phyloP scores from a whole-genome alignment of 2,113 vertebrate species.

The Epinephelus cyanopodus region DNA sequence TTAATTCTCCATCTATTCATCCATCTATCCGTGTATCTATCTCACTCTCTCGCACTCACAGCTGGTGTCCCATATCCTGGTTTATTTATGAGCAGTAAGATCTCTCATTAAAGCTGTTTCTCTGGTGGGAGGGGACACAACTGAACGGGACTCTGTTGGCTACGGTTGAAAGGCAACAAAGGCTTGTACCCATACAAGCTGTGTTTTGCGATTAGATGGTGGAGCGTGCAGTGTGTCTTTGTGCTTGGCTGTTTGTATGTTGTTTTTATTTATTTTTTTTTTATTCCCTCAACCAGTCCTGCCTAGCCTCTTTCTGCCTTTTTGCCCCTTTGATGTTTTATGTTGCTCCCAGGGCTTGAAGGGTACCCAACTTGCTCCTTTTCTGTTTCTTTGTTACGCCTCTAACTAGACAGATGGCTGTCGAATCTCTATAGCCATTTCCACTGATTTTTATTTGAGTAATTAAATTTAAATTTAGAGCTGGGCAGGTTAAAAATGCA shows the following conservation, averaged over 20 bases:
- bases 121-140: constrained; percentile 58
- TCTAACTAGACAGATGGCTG: constrained; percentile 44
- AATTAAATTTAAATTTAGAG: neutral
- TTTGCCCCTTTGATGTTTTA: constrained; percentile 61
- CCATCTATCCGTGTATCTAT: constrained; percentile 40
- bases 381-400: constrained; percentile 31
- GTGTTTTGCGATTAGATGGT: constrained; percentile 42
- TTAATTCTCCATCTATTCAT: constrained; percentile 35
- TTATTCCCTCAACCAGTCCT: constrained; percentile 32
- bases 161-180: constrained; percentile 48
- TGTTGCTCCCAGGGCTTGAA: constrained; percentile 39
- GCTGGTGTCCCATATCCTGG: constrained; percentile 74
- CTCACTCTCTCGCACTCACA: constrained; percentile 54
- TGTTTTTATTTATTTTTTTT: constrained; percentile 6
- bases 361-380: constrained; percentile 36
- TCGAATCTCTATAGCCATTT: constrained; percentile 15
- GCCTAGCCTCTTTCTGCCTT: constrained; percentile 40
- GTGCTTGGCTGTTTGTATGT: constrained; percentile 27
- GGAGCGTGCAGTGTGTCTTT: constrained; percentile 21
- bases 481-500: neutral
- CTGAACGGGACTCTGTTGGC: constrained; percentile 42
- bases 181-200: constrained; percentile 37
- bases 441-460: neutral
- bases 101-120: constrained; percentile 71
- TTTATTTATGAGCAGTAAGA: constrained; percentile 83